Base-by-base conservation (phyloP, 2,113 vertebrate genomes). In the Sylvia atricapilla region DNA sequence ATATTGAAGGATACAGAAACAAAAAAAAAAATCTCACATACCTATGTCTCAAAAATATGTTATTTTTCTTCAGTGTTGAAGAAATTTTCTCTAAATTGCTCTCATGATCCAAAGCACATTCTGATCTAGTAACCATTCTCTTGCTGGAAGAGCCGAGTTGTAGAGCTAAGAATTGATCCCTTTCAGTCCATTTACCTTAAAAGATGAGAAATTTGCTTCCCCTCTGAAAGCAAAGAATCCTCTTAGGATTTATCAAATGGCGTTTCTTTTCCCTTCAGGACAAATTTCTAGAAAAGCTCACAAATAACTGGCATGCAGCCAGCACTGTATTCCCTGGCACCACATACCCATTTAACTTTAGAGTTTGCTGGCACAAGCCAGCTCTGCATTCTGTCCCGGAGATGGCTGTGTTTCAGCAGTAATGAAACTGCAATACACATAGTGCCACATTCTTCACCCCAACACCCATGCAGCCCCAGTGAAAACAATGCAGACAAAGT, bases 271-370 rank as follows among this genome's bases (percentile, higher is more conserved):
- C 86, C 76, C 80, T 89, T 75, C 39, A 22, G 69, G 88, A 89
- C 56, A 89, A 84, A 81, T 76, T 94, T 95, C 92, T 92, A 94
- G 88, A 95, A 83, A 79, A 96, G 86, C 73, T 93, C 92, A 88
- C 49, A 86, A 76, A 53, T 64, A 75, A 39, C 0, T 96, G 94
- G 95, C 93, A 75, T 10, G 33, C 41, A 72, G 79, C 90, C 94
- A 94, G 52, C 68, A 84, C 33, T 41, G 56, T 91, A 97, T 96
- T 97, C 88, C 81, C 79, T 96, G 94, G 92, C 93, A 96, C 88
- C 49, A 46, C 52, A 81, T 39, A 53, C 41, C 90, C 86, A 87
- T 90, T 94, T 92, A 94, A 93, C 69, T 94, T 87, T 11, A 68
- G 94, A 85, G 76, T 87, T 89, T 90, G 60, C 90, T 95, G 90